These are phyloP conservation scores for pig (Sus scrofa) DNA, from an alignment of 2,113 vertebrate species.

Conservation along the genomic window DNA sequence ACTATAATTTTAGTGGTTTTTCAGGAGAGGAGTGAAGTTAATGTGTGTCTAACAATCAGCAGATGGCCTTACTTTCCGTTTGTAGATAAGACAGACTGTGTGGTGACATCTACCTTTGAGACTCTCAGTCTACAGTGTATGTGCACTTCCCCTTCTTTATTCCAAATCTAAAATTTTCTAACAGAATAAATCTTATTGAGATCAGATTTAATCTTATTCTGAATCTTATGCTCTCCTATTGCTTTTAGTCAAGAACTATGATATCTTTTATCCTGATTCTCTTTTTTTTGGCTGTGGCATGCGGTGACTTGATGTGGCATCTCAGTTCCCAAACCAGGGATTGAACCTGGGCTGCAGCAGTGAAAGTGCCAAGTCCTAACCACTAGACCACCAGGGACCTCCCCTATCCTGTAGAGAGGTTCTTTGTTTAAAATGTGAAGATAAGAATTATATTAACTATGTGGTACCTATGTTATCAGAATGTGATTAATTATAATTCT, in stretches of 20 bases:
- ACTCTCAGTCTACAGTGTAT: too few species aligned
- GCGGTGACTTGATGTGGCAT: too few species aligned
- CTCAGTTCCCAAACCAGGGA: too few species aligned
- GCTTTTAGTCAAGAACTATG: slow-evolving; percentile 13
- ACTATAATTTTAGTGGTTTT: background rate
- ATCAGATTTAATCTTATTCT: slow-evolving; percentile 27
- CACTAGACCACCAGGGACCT: too few species aligned
- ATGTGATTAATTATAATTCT: slow-evolving; percentile 38
- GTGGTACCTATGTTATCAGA: background rate
- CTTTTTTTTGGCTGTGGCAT: too few species aligned
- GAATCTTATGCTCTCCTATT: background rate
- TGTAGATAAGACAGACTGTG: background rate
- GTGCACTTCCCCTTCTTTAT: background rate
- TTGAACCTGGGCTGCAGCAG: too few species aligned
- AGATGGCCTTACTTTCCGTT: background rate
- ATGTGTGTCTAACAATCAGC: background rate
- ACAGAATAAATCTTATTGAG: background rate
- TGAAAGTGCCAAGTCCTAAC: too few species aligned
- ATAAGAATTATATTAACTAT: slow-evolving; percentile 11
- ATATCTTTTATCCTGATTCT: background rate
- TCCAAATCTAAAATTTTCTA: background rate
- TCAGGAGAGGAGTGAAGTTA: background rate
- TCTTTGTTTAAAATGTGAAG: slow-evolving; percentile 54
- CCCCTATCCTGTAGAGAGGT: slow-evolving; percentile 25
- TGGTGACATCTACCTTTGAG: background rate